phyloP scores from a whole-genome alignment of 2,113 vertebrate genomes.

The Ailuropoda melanoleuca region DNA sequence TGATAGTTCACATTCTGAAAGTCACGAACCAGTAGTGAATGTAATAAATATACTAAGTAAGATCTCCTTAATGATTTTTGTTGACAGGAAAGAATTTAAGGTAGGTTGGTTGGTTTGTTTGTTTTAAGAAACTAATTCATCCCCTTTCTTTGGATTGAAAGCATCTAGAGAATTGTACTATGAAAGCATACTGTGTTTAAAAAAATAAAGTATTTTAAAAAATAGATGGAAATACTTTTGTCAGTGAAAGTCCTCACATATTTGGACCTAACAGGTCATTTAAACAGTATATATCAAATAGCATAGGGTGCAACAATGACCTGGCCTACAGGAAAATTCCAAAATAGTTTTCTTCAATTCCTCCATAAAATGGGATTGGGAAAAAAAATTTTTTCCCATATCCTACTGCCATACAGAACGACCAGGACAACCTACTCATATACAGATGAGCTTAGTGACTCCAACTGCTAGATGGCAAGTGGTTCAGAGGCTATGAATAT shows the following conservation, averaged over 20 bases:
- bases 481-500: neutral
- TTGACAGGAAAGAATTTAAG: neutral
- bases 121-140: neutral
- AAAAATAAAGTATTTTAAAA: neutral
- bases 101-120: neutral
- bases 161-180: neutral
- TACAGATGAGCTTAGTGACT: neutral
- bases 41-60: neutral
- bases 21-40: neutral
- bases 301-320: neutral
- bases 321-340: neutral
- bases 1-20: constrained; percentile 31
- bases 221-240: neutral
- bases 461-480: neutral
- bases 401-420: neutral
- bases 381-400: neutral
- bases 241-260: neutral
- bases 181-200: neutral
- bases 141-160: neutral
- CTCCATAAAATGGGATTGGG: neutral
- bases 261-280: neutral
- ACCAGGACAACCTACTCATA: neutral
- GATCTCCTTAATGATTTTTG: neutral
- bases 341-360: neutral
- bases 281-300: neutral